Evolutionary conservation across 2,113 vertebrate genomes (phyloP).

Genomic region (Lepidothrix coronata): DNA sequence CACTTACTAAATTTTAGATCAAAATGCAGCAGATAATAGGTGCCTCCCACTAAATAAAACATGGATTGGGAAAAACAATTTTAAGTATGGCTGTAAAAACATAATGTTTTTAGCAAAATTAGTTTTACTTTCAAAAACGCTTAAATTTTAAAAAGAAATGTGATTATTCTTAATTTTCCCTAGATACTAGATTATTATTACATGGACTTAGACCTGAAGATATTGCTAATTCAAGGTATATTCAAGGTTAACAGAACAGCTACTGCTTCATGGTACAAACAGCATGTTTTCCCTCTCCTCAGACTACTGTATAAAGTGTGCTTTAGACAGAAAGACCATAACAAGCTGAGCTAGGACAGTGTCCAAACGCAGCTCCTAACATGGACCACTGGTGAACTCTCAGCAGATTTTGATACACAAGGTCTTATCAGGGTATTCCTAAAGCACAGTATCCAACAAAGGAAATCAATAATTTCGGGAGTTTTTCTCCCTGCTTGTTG

Average conservation of each 20-base stretch:
- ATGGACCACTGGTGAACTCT: background rate
- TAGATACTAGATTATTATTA: background rate
- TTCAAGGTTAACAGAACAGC: background rate
- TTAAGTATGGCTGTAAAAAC: background rate
- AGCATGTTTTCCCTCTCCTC: background rate
- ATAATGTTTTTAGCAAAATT: background rate
- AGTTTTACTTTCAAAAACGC: background rate
- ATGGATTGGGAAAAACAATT: background rate
- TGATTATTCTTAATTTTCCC: background rate
- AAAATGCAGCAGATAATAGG: background rate
- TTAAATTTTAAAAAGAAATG: background rate
- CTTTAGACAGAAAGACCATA: background rate
- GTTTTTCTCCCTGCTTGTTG: background rate
- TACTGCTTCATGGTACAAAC: background rate
- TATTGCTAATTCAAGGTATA: background rate
- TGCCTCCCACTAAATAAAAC: background rate
- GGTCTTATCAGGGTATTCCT: background rate
- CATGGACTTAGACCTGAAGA: background rate
- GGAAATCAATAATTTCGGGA: slow-evolving; percentile 15
- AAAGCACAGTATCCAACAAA: background rate
- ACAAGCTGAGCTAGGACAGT: background rate
- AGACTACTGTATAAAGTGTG: background rate
- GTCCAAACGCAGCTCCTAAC: background rate
- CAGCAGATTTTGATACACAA: background rate
- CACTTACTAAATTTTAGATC: background rate